Conservation (phyloP, 1,140 invertebrate genomes). For the Mactra quadrangularis region DNA sequence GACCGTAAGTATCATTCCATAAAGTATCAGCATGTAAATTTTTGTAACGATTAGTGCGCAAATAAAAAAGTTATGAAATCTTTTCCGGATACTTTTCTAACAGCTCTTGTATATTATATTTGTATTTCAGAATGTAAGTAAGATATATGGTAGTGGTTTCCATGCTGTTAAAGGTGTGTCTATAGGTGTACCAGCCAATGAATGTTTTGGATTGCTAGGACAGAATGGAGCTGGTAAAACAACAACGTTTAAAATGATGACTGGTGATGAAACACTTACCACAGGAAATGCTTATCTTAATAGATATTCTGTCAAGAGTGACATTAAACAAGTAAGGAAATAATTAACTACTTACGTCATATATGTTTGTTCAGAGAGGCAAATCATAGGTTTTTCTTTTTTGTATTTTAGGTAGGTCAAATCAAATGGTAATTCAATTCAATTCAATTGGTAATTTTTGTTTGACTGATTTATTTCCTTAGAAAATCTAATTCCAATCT, state of each 20-base stretch:
- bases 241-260: conserved; percentile 92
- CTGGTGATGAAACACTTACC: conserved; percentile 86
- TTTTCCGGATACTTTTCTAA: no score
- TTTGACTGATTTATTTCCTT: no score
- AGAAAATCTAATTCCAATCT: not conserved
- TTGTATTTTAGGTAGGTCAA: not conserved
- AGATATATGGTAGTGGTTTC: conserved; percentile 71
- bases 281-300: conserved; percentile 81
- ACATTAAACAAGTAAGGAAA: conserved; percentile 63
- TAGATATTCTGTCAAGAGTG: conserved; percentile 69
- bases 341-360: not conserved
- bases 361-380: not conserved
- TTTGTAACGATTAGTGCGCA: no score
- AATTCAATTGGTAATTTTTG: no score
- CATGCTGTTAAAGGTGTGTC: conserved; percentile 87
- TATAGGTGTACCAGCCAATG: conserved; percentile 83
- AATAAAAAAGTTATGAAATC: no score
- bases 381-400: not conserved
- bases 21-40: no score
- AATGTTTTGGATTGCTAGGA: conserved; percentile 96
- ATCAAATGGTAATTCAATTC: not conserved
- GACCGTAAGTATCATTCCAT: no score
- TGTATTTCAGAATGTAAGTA: conserved; percentile 55
- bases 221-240: conserved; percentile 95
- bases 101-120: no score